A percentile compares a stretch with the other conserved stretches of the same genome.
Evolutionary conservation across 2,113 vertebrate genomes (phyloP).

Genomic region (Mungos mungo): DNA sequence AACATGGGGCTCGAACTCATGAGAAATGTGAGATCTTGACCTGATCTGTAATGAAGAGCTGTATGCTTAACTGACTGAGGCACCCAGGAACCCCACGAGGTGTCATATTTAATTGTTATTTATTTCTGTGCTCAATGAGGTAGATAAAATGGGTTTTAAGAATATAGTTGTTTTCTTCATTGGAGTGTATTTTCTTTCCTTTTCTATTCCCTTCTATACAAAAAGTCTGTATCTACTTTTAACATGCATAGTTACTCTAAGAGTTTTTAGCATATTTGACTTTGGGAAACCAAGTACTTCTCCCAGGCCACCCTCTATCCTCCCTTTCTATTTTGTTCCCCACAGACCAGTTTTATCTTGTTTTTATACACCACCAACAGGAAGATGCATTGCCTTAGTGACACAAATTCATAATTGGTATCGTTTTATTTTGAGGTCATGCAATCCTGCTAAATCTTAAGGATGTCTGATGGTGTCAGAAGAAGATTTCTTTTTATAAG

Average conservation of each 20-base stretch:
- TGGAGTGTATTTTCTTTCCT: neutral
- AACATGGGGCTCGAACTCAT: too few relatives aligned
- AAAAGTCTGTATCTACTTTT: neutral
- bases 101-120: neutral
- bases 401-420: neutral
- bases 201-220: neutral
- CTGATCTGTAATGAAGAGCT: too few relatives aligned
- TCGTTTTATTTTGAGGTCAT: neutral
- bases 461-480: neutral
- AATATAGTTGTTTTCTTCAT: neutral
- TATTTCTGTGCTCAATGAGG: conserved; percentile 29
- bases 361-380: neutral
- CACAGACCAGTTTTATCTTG: neutral
- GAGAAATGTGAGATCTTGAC: too few relatives aligned
- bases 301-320: neutral
- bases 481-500: conserved; percentile 6
- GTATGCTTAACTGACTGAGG: too few relatives aligned
- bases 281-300: neutral
- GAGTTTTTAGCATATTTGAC: neutral
- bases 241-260: neutral
- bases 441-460: neutral
- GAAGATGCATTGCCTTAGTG: neutral
- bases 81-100: neutral
- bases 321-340: neutral
- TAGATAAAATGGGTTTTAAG: neutral